Base-by-base conservation (phyloP, 1,140 invertebrate genomes). In the Planococcus citri region DNA sequence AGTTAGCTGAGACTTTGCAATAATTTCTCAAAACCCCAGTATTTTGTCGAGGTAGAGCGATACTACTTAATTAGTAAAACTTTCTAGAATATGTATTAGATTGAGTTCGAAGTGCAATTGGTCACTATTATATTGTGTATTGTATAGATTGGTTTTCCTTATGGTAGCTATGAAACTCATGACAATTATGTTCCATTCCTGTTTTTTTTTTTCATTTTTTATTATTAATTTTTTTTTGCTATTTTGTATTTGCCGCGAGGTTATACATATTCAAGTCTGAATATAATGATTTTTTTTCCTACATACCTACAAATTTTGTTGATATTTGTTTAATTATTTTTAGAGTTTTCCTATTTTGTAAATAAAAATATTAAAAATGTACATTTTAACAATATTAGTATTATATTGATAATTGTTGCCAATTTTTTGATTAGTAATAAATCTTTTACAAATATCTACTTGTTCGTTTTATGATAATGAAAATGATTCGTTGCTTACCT, bases 111-210 rank as follows among this genome's bases (percentile, higher is more conserved):
- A 37, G 33, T 14, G 33, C 33, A 37, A 37, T 8, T 37, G 33
- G 33, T 37, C 33, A 14, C n/a, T n/a, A 37, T 37, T 37, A 14
- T 14, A 37, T 37, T 14, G 14, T 37, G 12, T 51, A 51, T n/a
- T 17, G 41, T 20, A 20, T 51, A 51, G 41, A 51, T 51, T 51
- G 10, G 10, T 51, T 51, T 51, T 51, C 17, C n/a, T 9, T 51
- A 3, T 51, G 17, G 41, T n/a, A 51, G 41, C n/a, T 3, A 51
- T 51, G 41, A 51, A 51, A 51, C 17, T 51, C 41, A 51, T 51
- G 41, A 51, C 41, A 51, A 51, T 51, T 51, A 51, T 51, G n/a
- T 51, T 51, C n/a, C 41, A 51, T 51, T 51, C 41, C 41, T n/a
- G 4, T 12, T 12, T n/a, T 51, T 51, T 51, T 51, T 51, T 51